Percentiles rank a stretch among this genome's conserved stretches.
Conservation (phyloP, 2,797 vertebrate genomes). For the Trichosurus vulpecula region DNA sequence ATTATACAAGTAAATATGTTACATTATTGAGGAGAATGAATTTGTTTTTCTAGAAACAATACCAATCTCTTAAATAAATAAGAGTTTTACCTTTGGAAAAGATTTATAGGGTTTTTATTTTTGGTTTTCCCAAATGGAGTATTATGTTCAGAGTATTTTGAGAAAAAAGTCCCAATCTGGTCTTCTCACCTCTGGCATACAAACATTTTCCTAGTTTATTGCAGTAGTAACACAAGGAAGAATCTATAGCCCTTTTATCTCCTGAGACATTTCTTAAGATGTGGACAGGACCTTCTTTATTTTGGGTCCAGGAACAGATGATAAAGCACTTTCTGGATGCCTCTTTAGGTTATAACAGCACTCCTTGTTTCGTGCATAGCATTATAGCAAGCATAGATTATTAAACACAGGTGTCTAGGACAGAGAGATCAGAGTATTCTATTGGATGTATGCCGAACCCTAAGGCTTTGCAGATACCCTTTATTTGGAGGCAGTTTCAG, state of each 20-base stretch:
- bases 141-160: not conserved
- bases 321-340: not conserved
- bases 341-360: not conserved
- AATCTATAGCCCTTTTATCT: constrained; percentile 3
- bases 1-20: not conserved
- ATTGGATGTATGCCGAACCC: not conserved
- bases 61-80: not conserved
- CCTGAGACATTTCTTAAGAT: constrained; percentile 12
- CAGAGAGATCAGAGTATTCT: not conserved
- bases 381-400: not conserved
- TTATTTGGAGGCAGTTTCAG: not conserved
- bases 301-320: not conserved
- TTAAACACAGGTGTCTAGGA: not conserved
- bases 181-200: constrained; percentile 15
- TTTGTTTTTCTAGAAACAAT: constrained; percentile 35
- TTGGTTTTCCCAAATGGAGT: constrained; percentile 5
- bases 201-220: not conserved
- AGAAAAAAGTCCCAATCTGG: constrained; percentile 27
- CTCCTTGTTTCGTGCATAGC: not conserved
- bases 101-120: constrained; percentile 40
- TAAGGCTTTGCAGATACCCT: not conserved
- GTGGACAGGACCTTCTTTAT: not conserved
- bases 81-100: constrained; percentile 31
- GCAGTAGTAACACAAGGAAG: not conserved
- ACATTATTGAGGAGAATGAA: constrained; percentile 41